Conservation (phyloP, 2,888 invertebrate genomes). For the Athalia circularis region DNA sequence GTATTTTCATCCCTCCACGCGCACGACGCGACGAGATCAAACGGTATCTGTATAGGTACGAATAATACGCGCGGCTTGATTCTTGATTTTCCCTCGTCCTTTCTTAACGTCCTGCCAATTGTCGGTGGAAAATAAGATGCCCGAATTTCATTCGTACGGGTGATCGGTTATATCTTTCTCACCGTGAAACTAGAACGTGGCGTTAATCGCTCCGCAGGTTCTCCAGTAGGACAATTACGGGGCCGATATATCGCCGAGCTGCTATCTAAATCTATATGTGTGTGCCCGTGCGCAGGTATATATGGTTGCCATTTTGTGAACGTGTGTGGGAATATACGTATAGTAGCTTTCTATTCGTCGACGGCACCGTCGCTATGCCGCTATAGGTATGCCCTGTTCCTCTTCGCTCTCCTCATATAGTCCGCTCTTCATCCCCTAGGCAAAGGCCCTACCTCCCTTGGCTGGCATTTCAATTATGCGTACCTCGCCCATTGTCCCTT, state of each 20-base stretch:
- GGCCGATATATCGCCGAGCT: neutral
- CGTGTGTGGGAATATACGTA: too few species aligned
- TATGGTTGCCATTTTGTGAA: too few species aligned
- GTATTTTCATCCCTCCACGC: slow-evolving; percentile 5
- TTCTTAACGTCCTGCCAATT: too few species aligned
- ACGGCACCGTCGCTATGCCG: too few species aligned
- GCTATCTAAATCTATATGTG: too few species aligned
- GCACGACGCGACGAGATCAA: neutral
- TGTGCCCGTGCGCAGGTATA: too few species aligned
- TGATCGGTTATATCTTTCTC: neutral
- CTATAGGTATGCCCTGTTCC: neutral
- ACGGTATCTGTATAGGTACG: too few species aligned
- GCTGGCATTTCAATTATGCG: slow-evolving; percentile 43
- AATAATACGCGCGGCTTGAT: too few species aligned
- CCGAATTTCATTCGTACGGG: too few species aligned
- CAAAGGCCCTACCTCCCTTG: neutral
- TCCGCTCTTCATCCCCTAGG: neutral
- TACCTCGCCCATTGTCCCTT: slow-evolving; percentile 41
- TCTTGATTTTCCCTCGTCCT: too few species aligned
- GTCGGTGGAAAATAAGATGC: too few species aligned
- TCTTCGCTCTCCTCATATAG: neutral
- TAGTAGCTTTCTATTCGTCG: too few species aligned
- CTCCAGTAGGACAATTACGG: slow-evolving; percentile 37
- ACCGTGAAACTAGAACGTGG: slow-evolving; percentile 41
- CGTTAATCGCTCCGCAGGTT: slow-evolving; percentile 34